These are phyloP conservation scores for Coreoperca whiteheadi DNA, from an alignment of 2,113 vertebrate genomes.

Conservation along the genomic window DNA sequence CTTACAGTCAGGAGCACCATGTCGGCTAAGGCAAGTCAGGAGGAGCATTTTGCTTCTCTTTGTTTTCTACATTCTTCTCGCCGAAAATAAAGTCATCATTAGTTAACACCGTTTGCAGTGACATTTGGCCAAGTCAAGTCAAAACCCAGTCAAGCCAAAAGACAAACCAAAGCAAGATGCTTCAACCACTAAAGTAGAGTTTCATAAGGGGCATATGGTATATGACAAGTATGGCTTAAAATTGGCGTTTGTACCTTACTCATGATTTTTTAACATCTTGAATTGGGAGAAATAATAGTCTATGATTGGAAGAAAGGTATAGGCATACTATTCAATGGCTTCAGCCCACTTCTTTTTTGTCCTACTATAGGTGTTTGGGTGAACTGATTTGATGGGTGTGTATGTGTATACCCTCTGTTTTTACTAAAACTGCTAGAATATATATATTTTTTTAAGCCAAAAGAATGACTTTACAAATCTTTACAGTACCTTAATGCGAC, in stretches of 20 bases:
- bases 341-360: background rate
- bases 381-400: slow-evolving; percentile 1
- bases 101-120: background rate
- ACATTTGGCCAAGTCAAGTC: background rate
- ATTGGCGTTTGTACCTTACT: background rate
- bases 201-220: background rate
- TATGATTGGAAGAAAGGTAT: background rate
- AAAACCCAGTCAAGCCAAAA: background rate
- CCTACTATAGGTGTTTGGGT: slow-evolving; percentile 1
- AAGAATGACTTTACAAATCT: background rate
- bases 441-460: background rate
- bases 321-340: background rate
- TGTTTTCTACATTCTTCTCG: slow-evolving; percentile 10
- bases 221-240: background rate
- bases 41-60: slow-evolving; percentile 13
- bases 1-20: background rate
- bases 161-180: background rate
- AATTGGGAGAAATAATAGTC: background rate
- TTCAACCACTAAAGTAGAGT: background rate
- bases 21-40: slow-evolving; percentile 7
- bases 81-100: background rate
- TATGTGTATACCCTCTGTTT: background rate
- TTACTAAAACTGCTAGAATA: background rate
- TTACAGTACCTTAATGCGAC: background rate
- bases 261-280: too few relatives aligned